Evolutionary conservation across 2,113 vertebrate genomes (phyloP).

Genomic region (Nesogale talazaci): DNA sequence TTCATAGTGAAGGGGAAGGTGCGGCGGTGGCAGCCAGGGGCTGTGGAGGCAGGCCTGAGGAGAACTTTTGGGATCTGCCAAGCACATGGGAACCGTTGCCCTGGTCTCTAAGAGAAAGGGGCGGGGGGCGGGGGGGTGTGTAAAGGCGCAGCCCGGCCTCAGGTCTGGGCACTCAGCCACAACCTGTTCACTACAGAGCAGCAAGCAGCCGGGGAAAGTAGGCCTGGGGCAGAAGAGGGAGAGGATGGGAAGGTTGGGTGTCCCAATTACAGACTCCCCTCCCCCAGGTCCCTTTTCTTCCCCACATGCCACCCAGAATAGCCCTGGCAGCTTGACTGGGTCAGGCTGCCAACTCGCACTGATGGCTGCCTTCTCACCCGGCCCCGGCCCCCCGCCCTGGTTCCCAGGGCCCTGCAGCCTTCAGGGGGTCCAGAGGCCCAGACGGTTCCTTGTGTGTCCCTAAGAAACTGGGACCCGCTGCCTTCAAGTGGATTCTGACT

Average conservation of each 20-base stretch:
- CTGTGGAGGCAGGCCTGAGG: neutral
- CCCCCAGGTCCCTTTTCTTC: neutral
- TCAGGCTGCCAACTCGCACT: slow-evolving; percentile 54
- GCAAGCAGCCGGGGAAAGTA: slow-evolving; percentile 23
- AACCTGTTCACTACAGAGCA: neutral
- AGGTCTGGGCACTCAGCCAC: neutral
- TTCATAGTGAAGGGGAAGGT: neutral
- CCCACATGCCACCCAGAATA: slow-evolving; percentile 60
- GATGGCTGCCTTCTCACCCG: neutral
- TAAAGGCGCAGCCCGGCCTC: neutral
- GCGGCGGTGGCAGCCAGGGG: neutral
- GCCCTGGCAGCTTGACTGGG: slow-evolving; percentile 56
- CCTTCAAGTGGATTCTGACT: neutral
- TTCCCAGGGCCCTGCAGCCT: slow-evolving; percentile 4
- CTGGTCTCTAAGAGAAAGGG: neutral
- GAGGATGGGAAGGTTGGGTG: neutral
- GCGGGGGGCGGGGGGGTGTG: neutral
- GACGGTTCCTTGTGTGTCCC: neutral
- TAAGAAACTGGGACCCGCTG: neutral
- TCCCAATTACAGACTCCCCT: slow-evolving; percentile 47
- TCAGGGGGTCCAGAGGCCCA: neutral
- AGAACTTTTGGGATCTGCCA: neutral
- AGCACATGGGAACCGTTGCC: too few relatives aligned
- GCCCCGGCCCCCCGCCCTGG: neutral
- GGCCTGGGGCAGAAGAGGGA: slow-evolving; percentile 44